Base-by-base conservation (phyloP, 1,140 invertebrate genomes). In the Steinernema feltiae region DNA sequence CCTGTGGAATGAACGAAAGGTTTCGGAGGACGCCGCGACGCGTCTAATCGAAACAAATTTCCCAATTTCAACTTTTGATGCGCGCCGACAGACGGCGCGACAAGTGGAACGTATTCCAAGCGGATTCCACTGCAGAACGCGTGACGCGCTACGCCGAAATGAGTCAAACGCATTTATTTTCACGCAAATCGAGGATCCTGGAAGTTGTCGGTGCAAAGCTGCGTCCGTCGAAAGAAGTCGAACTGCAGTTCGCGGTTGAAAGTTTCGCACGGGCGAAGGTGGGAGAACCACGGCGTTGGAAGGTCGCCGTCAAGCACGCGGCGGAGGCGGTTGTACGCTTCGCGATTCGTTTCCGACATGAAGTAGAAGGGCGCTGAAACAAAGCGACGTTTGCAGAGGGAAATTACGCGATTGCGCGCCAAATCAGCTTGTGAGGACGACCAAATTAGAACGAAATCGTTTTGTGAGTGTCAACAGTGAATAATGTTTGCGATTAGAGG, bases 251-350 rank as follows among this genome's bases (percentile, higher is more conserved):
- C 15, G 18, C 79, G 15, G 31, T 41, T 30, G 48, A 77, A 77
- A 24, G 12, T 72, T n/a, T 27, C 15, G 7, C 76, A n/a, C 12
- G 78, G 78, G 18, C 69, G 72, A 18, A 77, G 77, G 31, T 77
- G 76, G 31, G 78, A 12, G 69, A 77, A 77, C 29, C 79, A 29
- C 18, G 76, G 76, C n/a, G 77, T 80, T 7, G 78, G 76, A 29
- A 32, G 41, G 12, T 21, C 17, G 32, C 76, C 76, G 12, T n/a
- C 41, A 7, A 80, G 27, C 3, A 77, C 30, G 1, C 79, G 76
- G 18, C 77, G 77, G 24, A 77, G 78, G 24, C 71, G 48, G 17
- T 29, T 17, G 48, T n/a, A 77, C 1, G 76, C 76, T 1, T 77
- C 78, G 63, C 77, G 76, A 27, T 74, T 80, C 30, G 30, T 18